A percentile compares a stretch with the other conserved stretches of the same genome.
Conservation (phyloP, 2,113 vertebrate genomes). For the Pseudopipra pipra region DNA sequence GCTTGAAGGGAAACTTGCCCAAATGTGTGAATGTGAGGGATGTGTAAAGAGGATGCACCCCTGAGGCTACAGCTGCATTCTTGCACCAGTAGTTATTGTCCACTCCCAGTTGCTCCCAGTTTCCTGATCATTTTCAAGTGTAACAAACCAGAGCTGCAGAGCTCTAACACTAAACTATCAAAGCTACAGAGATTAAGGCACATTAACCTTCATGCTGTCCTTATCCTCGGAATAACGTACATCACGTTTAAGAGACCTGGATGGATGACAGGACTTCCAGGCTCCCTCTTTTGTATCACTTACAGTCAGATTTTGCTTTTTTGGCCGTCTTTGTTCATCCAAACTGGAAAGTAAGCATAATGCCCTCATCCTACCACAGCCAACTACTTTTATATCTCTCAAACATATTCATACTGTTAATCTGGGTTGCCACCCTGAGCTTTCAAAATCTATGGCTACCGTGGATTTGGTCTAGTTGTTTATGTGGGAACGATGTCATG, state of each 20-base stretch:
- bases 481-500: fast-evolving
- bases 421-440: not conserved
- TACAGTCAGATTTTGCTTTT: not conserved
- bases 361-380: not conserved
- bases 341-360: not conserved
- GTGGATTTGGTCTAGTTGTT: not conserved
- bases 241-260: not conserved
- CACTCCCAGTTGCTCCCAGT: not conserved
- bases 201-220: not conserved
- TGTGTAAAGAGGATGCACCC: not conserved
- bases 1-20: not conserved
- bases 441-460: not conserved
- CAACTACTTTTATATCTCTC: not conserved
- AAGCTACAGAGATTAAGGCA: not conserved
- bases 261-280: fast-evolving
- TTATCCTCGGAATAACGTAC: not conserved
- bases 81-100: fast-evolving
- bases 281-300: not conserved
- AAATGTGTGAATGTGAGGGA: not conserved
- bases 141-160: not conserved
- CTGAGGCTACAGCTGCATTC: not conserved
- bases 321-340: not conserved
- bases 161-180: not conserved
- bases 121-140: not conserved
- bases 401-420: not conserved